Base-by-base conservation (phyloP, 2,888 invertebrate genomes). In the Rhopalosiphum nymphaeae region DNA sequence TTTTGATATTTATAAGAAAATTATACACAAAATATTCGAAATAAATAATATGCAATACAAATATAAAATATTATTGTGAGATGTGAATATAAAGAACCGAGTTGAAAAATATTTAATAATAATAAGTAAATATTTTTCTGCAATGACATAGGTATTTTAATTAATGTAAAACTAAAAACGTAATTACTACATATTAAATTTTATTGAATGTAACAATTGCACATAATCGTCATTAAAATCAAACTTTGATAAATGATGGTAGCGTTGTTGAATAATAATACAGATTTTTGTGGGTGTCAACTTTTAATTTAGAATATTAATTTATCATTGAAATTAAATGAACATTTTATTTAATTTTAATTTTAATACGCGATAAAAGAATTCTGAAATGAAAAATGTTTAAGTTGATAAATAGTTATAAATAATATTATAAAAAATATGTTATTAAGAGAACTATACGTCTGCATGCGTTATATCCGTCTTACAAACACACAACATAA, bases 251-350 rank as follows among this genome's bases (percentile, higher is more conserved):
- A 53, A 91, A 91, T 56, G 53, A 91, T 84, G 29, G 67, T 67
- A 3, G n/a, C 46, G 67, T 67, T 90, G 29, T 90, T 67, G n/a
- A 90, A 46, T 46, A 90, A 21, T 90, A 90, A 90, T 67, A 46
- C n/a, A 46, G 46, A 67, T 67, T 90, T 90, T 46, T 67, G 46
- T 16, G 89, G 67, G 25, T 44, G 61, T n/a, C 90, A 46, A 67
- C 90, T 44, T 90, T 90, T 67, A 67, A 90, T 90, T 90, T 46
- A 46, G 90, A 90, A 90, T 16, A 90, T 67, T 90, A 67, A 90
- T 90, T 89, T 44, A 67, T 90, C 67, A 46, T 90, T 25, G 46
- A 67, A 90, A 90, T 67, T 25, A 44, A 61, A 90, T 46, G 4
- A 67, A 67, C 26, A 42, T n/a, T 87, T 53, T 53, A 42, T 89